Evolutionary conservation across 2,113 vertebrate genomes (phyloP), one percentile per base, ranked within the genome.

Genomic region (Semnornis frantzii): DNA sequence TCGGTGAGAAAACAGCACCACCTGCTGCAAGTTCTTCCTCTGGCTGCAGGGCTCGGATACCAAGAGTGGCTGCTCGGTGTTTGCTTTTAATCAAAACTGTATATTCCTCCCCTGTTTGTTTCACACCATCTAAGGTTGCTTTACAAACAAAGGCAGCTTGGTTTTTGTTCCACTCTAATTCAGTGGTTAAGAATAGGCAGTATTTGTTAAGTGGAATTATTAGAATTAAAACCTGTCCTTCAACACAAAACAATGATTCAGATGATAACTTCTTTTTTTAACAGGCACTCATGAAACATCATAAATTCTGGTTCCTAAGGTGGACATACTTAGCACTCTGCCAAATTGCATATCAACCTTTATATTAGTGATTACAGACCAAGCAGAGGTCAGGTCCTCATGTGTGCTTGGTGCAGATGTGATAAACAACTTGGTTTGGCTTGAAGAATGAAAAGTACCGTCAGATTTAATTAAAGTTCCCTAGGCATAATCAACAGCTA

Each of bases 1-100:
- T 82, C 8, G 1, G 5, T 59, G 13, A 73, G 95, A 92, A 87
- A 85, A 92, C 1, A 97, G 97, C 97, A 34, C 97, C 97, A 97
- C 80, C 97, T 98, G 15, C 91, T 78, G 97, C 81, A 69, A 58
- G 52, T 17, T 9, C 20, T 10, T 19, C 0, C 1, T 15, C 44
- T 58, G 28, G 33, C 7, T 3, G 0, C 9, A 8, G 33, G 15
- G 12, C 37, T 31, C 27, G 15, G 24, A 24, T 9, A 7, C 17
- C 6, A 2, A 7, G 59, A 42, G 71, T 10, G 44, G 28, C 33
- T 34, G 28, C 48, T 50, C 6, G 24, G 33, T 19, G 65, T 84
- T 23, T 34, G 63, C 30, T 70, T 89, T 46, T 79, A 15, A 34
- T 34, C 12, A 7, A 23, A 86, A 42, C 21, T 23, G 2, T 2